Evolutionary conservation across 2,113 vertebrate species (phyloP).

Genomic region (Pholis gunnellus): DNA sequence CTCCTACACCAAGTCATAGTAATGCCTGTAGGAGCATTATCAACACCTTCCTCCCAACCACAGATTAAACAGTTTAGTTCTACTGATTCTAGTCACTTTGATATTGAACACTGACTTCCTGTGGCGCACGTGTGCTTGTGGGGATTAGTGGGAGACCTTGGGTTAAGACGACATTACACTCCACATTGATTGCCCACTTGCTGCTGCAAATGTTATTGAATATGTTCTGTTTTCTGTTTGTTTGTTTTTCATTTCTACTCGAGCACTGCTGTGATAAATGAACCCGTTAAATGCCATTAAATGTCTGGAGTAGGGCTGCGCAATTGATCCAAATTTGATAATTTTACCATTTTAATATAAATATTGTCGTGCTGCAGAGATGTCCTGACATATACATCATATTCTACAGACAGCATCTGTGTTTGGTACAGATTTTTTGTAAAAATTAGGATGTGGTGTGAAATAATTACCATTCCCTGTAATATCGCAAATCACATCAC

Average conservation of each 20-base stretch:
- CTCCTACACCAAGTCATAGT: not conserved
- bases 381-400: no score
- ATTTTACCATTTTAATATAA: not conserved
- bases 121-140: not conserved
- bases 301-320: not conserved
- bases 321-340: not conserved
- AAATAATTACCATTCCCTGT: not conserved
- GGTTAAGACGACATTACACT: slow-evolving; percentile 21
- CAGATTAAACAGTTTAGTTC: slow-evolving; percentile 36
- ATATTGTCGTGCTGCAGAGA: no score
- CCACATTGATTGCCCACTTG: not conserved
- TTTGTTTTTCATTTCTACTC: not conserved
- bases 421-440: not conserved
- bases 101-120: slow-evolving; percentile 11
- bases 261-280: not conserved
- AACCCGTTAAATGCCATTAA: not conserved
- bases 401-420: no score
- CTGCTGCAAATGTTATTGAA: not conserved
- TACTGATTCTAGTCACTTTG: slow-evolving; percentile 1
- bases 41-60: slow-evolving; percentile 16
- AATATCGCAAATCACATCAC: not conserved
- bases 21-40: not conserved
- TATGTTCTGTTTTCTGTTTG: not conserved
- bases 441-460: not conserved
- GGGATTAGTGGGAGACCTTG: slow-evolving; percentile 10